These are phyloP conservation scores for Nemopilema nomurai DNA, from an alignment of 30 jellyfish, hydroid and myxozoan species.

Conservation along the genomic window DNA sequence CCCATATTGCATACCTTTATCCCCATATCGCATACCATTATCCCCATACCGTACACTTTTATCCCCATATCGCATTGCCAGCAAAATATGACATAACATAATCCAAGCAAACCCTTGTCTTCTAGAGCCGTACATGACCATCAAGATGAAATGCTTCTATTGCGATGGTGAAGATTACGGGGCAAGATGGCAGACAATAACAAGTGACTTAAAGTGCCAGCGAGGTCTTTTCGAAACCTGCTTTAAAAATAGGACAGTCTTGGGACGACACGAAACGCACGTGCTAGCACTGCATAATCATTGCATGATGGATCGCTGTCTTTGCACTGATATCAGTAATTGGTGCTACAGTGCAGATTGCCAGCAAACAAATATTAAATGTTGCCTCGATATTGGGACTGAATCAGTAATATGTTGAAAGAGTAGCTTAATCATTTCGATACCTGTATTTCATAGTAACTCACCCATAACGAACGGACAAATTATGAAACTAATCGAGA, in stretches of 20 bases:
- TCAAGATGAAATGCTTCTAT: slow-evolving; percentile 88
- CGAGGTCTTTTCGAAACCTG: slow-evolving; percentile 57
- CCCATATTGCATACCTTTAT: too few species aligned
- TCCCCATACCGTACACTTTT: too few species aligned
- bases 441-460: too few species aligned
- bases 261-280: slow-evolving; percentile 85
- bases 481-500: background rate
- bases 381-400: slow-evolving; percentile 78
- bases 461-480: too few species aligned
- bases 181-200: slow-evolving; percentile 67
- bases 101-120: background rate
- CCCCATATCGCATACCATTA: too few species aligned
- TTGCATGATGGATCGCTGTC: slow-evolving; percentile 63
- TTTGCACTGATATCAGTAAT: slow-evolving; percentile 58
- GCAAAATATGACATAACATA: too few species aligned
- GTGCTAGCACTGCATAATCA: slow-evolving; percentile 67
- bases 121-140: slow-evolving; percentile 89
- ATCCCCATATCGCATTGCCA: too few species aligned
- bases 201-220: slow-evolving; percentile 65
- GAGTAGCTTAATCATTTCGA: background rate
- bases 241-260: slow-evolving; percentile 72
- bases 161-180: slow-evolving; percentile 80
- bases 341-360: slow-evolving; percentile 68
- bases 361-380: slow-evolving; percentile 25
- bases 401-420: slow-evolving; percentile 67